Evolutionary conservation across 2,888 invertebrate genomes (phyloP).

Genomic region (Harpalus rufipes): DNA sequence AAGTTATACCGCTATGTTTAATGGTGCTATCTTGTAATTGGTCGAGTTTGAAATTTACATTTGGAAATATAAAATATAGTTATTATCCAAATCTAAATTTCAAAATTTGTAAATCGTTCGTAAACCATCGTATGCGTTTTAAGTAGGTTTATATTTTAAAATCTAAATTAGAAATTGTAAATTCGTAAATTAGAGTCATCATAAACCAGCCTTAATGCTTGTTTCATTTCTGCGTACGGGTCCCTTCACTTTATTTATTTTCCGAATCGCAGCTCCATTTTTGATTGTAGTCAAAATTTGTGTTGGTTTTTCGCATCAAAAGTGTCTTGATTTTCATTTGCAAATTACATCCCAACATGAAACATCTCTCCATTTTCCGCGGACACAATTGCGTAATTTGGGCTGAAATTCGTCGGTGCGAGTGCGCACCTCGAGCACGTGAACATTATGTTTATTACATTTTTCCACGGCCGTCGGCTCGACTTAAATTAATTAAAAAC

Average conservation of each 20-base stretch:
- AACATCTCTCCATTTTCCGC: conserved; percentile 7
- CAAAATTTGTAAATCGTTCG: no score
- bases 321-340: conserved; percentile 18
- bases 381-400: conserved; percentile 19
- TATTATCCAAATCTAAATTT: no score
- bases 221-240: no score
- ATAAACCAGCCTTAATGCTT: no score
- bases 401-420: neutral
- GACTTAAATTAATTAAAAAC: conserved; percentile 62
- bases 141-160: no score
- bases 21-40: no score
- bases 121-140: no score
- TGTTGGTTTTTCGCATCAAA: neutral
- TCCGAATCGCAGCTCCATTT: neutral
- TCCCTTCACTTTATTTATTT: neutral
- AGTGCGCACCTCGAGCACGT: conserved; percentile 24
- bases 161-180: no score
- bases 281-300: neutral
- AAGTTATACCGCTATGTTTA: no score
- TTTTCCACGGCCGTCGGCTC: conserved; percentile 53
- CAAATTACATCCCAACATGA: neutral
- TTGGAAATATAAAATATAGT: no score
- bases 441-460: conserved; percentile 59
- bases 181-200: no score
- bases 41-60: no score